A percentile compares a stretch with the other conserved stretches of the same genome.
Conservation (phyloP, 1,140 invertebrate genomes). For the Achatina immaculata region DNA sequence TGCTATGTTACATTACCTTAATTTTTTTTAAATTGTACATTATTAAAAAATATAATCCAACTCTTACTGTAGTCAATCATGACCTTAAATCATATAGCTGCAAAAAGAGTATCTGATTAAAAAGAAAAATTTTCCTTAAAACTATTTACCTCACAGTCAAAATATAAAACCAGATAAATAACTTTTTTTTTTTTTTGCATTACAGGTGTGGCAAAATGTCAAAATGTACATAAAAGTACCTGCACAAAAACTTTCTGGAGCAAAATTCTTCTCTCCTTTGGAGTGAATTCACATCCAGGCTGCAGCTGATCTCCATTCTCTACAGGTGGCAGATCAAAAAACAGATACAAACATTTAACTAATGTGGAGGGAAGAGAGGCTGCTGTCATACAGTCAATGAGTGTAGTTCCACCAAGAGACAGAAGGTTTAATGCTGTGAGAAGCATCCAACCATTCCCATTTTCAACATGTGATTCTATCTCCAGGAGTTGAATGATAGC, state of each 20-base stretch:
- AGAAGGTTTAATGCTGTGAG: conserved; percentile 89
- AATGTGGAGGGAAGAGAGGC: conserved; percentile 96
- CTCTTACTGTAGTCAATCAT: no score
- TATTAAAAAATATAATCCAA: no score
- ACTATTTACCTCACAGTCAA: no score
- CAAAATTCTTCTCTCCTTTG: conserved; percentile 88
- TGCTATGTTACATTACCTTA: no score
- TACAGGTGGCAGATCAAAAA: conserved; percentile 91
- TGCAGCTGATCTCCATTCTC: conserved; percentile 79
- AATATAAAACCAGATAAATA: no score
- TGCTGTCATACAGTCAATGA: conserved; percentile 86
- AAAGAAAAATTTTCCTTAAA: no score
- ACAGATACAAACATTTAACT: conserved; percentile 98
- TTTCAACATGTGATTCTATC: conserved; percentile 83
- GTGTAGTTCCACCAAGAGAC: conserved; percentile 76
- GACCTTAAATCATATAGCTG: no score
- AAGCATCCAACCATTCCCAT: conserved; percentile 96
- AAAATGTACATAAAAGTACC: no score
- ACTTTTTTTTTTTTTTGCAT: no score
- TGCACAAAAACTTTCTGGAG: conserved; percentile 97
- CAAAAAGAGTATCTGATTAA: no score
- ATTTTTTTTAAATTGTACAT: no score
- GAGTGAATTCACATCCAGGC: conserved; percentile 85
- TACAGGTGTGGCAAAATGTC: no score
- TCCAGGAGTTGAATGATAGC: conserved; percentile 96